Base-by-base conservation (phyloP, 2,113 vertebrate genomes). In the Podiceps cristatus region DNA sequence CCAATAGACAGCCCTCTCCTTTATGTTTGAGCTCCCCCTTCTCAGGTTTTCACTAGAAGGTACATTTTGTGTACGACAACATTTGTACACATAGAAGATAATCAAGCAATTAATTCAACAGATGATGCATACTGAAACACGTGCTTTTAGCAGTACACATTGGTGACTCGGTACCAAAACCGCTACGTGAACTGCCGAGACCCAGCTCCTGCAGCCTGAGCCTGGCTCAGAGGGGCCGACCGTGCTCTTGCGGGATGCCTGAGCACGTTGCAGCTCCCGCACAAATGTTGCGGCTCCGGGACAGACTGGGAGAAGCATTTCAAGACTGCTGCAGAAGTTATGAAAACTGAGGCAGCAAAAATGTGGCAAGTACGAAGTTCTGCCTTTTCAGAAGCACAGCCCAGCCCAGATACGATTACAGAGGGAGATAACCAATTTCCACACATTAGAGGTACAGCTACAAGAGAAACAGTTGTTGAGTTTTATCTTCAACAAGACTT, bases 121-220 rank as follows among this genome's bases (percentile, higher is more conserved):
- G 18, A n/a, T 7, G 18, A 12, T 10, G 28, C 0, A 0, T 5
- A 18, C 0, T 25, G 52, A 52, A 22, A 29, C 3, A 0, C 0
- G 9, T 6, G 27, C 77, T 67, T 35, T 19, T 7, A 11, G 4
- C 25, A 9, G 23, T 7, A 28, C 29, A 18, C 1, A 1, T 6
- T 19, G 15, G 3, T n/a, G 35, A 33, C 44, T 6, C 47, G 24
- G 7, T 5, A 45, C 18, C 44, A 59, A 31, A 16, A 42, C 10
- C 35, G 13, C 9, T 4, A 9, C 19, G 8, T 0, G 3, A 28
- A 35, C 72, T 33, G 62, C 82, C 24, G 45, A 33, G 6, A 27
- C 3, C 17, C 71, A 53, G 29, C 13, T 13, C 20, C 5, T 1
- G 3, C 47, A 27, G 17, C 5, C 31, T 0, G 40, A 73, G 72